phyloP scores from a whole-genome alignment of 2,113 vertebrate genomes.

The Eubucco bourcierii region DNA sequence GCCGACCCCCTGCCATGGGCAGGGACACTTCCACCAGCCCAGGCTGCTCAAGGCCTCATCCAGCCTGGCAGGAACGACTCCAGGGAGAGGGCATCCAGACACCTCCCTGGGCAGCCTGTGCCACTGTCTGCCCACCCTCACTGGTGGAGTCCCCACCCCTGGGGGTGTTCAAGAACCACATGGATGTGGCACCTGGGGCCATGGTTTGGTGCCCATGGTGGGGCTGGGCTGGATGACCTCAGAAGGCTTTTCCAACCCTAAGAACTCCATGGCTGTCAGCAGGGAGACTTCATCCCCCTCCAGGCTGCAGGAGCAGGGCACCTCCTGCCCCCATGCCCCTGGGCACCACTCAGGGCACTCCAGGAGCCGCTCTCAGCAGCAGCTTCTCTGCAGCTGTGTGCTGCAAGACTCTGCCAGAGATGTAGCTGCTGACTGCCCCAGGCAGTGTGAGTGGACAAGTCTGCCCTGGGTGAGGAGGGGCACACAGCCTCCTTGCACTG shows the following conservation, averaged over 20 bases:
- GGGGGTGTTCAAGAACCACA: not conserved
- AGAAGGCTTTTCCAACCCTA: too few species aligned
- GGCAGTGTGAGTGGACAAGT: accelerated
- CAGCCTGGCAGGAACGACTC: too few species aligned
- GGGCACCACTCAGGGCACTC: not conserved
- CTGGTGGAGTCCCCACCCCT: not conserved
- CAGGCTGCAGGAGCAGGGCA: not conserved
- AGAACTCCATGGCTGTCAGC: not conserved
- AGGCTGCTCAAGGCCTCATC: too few species aligned
- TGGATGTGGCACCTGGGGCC: too few species aligned
- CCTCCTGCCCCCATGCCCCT: not conserved
- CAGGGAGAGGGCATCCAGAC: too few species aligned
- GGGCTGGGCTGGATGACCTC: too few species aligned
- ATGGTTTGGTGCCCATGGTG: too few species aligned
- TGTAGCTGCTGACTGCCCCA: not conserved
- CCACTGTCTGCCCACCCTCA: too few species aligned
- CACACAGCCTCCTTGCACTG: not conserved
- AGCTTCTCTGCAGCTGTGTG: not conserved
- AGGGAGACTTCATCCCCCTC: not conserved
- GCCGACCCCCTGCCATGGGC: too few species aligned
- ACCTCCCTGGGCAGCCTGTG: too few species aligned
- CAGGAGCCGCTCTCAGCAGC: not conserved
- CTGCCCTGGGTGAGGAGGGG: not conserved
- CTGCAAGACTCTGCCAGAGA: not conserved
- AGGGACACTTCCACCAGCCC: too few species aligned